Evolutionary conservation across 2,113 vertebrate genomes (phyloP).

Genomic region (Hippoglossus stenolepis): DNA sequence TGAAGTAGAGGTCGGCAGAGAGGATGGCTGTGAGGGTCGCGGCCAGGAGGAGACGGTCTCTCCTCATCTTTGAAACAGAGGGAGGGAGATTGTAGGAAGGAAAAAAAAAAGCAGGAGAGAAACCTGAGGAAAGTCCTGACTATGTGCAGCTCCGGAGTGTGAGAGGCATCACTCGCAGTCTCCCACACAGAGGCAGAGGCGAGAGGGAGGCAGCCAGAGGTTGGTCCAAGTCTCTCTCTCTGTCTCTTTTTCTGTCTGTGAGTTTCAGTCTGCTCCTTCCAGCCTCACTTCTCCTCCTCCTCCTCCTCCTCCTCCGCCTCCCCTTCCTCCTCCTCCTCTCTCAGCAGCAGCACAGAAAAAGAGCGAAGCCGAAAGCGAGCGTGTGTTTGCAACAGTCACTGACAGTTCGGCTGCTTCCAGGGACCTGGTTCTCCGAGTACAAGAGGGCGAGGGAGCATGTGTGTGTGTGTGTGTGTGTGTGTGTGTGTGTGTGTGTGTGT

Average conservation of each 20-base stretch:
- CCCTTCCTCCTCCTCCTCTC: constrained; percentile 52
- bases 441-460: constrained; percentile 9
- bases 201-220: constrained; percentile 44
- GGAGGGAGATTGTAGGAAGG: not conserved
- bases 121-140: constrained; percentile 8
- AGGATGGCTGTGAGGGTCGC: constrained; percentile 84
- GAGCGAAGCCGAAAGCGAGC: constrained; percentile 60
- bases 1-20: constrained; percentile 88
- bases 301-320: constrained; percentile 50
- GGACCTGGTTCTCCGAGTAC: constrained; percentile 67
- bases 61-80: constrained; percentile 77
- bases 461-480: constrained; percentile 1
- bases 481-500: not conserved
- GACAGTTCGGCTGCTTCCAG: constrained; percentile 69
- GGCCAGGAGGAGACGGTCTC: constrained; percentile 86
- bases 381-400: constrained; percentile 68
- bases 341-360: constrained; percentile 57
- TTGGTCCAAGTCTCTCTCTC: constrained; percentile 49
- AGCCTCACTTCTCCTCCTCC: constrained; percentile 25
- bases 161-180: constrained; percentile 62
- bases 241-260: constrained; percentile 24
- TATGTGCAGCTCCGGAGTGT: constrained; percentile 31
- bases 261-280: constrained; percentile 47
- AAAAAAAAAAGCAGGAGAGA: not conserved
- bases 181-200: constrained; percentile 48